Conservation (phyloP, 2,113 vertebrate genomes). For the Noturus placidus region DNA sequence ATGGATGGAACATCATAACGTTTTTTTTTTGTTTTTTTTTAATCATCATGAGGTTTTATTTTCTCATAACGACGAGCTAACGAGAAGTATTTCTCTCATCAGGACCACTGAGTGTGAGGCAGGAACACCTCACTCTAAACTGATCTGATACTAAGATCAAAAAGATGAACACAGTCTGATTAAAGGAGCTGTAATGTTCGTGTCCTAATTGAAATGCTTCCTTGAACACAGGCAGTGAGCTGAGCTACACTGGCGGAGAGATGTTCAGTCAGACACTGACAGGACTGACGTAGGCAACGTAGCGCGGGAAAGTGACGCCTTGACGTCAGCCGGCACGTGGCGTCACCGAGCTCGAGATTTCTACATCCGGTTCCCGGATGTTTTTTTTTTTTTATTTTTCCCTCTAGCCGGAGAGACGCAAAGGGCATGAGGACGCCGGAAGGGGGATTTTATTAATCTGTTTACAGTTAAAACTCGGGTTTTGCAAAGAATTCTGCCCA, state of each 20-base stretch:
- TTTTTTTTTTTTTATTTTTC: constrained; percentile 39
- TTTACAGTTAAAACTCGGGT: background rate
- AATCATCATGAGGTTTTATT: background rate
- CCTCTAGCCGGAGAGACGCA: constrained; percentile 58
- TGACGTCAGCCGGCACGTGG: constrained; percentile 53
- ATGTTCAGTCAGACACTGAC: background rate
- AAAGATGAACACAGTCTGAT: background rate
- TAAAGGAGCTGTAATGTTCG: too few relatives aligned
- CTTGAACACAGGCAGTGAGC: too few relatives aligned
- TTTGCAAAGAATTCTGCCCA: background rate
- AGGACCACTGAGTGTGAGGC: too few relatives aligned
- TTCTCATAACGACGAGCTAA: background rate
- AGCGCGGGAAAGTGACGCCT: background rate
- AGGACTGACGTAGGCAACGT: background rate
- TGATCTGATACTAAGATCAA: background rate
- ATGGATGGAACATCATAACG: too few relatives aligned
- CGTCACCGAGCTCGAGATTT: constrained; percentile 26
- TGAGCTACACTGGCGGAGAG: too few relatives aligned
- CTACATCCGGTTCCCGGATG: constrained; percentile 38
- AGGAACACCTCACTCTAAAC: too few relatives aligned
- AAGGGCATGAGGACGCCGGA: constrained; percentile 57
- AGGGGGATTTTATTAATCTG: constrained; percentile 21
- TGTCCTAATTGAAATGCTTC: too few relatives aligned
- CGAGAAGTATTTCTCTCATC: too few relatives aligned
- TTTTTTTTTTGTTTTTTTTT: too few relatives aligned